Evolutionary conservation across 2,888 invertebrate genomes (phyloP).

Genomic region (Rutpela maculata): DNA sequence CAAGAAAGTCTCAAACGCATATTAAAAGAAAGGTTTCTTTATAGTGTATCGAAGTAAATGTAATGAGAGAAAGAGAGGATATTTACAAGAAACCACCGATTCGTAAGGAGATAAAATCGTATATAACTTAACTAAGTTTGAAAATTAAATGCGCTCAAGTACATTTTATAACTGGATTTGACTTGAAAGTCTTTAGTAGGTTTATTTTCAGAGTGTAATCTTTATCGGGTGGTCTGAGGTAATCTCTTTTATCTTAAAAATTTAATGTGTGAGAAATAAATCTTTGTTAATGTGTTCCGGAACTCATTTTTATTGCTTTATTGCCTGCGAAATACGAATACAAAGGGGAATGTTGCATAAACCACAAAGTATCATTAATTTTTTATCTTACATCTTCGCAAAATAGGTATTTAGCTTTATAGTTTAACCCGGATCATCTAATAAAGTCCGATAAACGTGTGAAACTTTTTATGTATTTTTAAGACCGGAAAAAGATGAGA

Average conservation of each 20-base stretch:
- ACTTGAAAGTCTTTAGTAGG: constrained; percentile 23
- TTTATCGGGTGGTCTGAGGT: constrained; percentile 4
- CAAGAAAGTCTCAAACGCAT: neutral
- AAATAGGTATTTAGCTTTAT: too few species aligned
- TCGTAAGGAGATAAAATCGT: constrained; percentile 6
- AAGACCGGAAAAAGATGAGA: too few species aligned
- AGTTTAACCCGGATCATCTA: too few species aligned
- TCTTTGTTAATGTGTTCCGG: too few species aligned
- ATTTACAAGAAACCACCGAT: neutral
- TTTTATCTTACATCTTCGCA: too few species aligned
- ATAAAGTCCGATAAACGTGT: too few species aligned
- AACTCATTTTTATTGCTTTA: too few species aligned
- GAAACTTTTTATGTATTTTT: too few species aligned
- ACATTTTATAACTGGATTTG: constrained; percentile 18
- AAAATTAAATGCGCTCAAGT: constrained; percentile 13
- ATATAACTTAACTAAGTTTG: constrained; percentile 11
- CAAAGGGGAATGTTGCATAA: too few species aligned
- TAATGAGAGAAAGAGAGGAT: neutral
- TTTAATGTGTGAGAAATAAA: neutral
- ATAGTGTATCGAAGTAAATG: neutral
- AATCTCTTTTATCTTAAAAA: constrained; percentile 11
- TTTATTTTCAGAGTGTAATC: constrained; percentile 22
- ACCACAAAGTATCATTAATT: too few species aligned
- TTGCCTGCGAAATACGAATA: too few species aligned
- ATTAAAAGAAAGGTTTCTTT: constrained; percentile 2